Evolutionary conservation across 2,113 vertebrate genomes (phyloP), one percentile per base, ranked within the genome.

Genomic region (Clinocottus analis): DNA sequence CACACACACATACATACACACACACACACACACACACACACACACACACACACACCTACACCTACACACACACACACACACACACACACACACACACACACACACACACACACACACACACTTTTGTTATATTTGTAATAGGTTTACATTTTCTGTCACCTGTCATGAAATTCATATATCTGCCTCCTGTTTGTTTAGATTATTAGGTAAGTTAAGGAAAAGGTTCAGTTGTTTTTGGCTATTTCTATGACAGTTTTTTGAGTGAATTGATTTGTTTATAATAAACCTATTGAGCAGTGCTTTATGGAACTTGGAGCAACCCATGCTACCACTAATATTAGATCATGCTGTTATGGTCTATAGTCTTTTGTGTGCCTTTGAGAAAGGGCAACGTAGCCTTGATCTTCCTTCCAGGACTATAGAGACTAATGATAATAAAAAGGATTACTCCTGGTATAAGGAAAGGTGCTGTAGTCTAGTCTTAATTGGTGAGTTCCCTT

Each of bases 401-500:
- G 85, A 91, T 91, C 89, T 89, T 79, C 83, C 80, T 91, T 80
- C 77, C 67, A 91, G 77, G 84, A 87, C 87, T 84, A 47, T 55
- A 73, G 77, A 83, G 87, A 80, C 87, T 90, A 93, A 94, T 91
- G 88, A 83, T 88, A 91, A 91, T 90, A 92, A 91, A 89, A 94
- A 91, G 84, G 85, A 94, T 91, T 91, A 89, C 90, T 85, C 78
- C 87, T 82, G 78, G 87, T 92, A 82, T 85, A 77, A 87, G 91
- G 85, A 91, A 90, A 88, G 87, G 90, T 92, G 90, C 90, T 91
- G 92, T 91, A 86, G 89, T 92, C 80, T 70, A 85, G 87, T 92
- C 86, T 89, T 95, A 95, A 95, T 95, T 95, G 93, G 92, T 45
- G 87, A 88, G 89, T 87, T 91, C 87, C 89, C 84, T 92, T 89